Percentiles rank a stretch among this genome's conserved stretches.
Conservation (phyloP, 2,113 vertebrate genomes). For the Accipiter virgatus region DNA sequence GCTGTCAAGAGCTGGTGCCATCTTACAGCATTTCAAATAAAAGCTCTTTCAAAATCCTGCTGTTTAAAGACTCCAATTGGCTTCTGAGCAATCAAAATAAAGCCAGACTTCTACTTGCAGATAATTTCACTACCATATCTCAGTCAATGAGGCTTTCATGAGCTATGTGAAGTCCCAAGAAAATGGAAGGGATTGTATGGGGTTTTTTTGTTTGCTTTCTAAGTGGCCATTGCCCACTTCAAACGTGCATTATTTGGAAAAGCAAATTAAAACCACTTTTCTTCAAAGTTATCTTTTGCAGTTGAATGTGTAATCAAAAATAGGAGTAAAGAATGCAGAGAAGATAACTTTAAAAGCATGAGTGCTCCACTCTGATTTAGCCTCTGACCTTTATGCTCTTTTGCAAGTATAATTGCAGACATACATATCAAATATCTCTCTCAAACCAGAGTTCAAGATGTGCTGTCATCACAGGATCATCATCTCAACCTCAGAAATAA, state of each 20-base stretch:
- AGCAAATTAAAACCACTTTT: background rate
- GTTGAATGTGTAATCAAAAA: background rate
- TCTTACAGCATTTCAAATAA: background rate
- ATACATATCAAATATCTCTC: background rate
- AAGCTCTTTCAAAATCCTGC: background rate
- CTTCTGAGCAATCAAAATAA: background rate
- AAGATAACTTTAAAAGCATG: background rate
- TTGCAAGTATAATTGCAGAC: background rate
- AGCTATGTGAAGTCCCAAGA: background rate
- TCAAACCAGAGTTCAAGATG: background rate
- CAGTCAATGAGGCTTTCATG: background rate
- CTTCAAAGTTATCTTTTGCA: background rate
- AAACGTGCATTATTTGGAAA: rapidly evolving
- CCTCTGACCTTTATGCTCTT: background rate
- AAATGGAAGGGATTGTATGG: background rate
- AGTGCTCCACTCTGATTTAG: background rate
- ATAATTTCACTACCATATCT: background rate
- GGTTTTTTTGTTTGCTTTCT: background rate
- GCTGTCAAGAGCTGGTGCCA: background rate
- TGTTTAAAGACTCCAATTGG: background rate
- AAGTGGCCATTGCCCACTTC: background rate
- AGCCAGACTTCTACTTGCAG: background rate
- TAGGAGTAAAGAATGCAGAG: background rate
- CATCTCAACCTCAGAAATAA: background rate
- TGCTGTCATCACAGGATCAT: background rate